Percentiles rank a stretch among this genome's conserved stretches.
Conservation (phyloP, 1,140 invertebrate species). For the Cardiocondyla obscurior region DNA sequence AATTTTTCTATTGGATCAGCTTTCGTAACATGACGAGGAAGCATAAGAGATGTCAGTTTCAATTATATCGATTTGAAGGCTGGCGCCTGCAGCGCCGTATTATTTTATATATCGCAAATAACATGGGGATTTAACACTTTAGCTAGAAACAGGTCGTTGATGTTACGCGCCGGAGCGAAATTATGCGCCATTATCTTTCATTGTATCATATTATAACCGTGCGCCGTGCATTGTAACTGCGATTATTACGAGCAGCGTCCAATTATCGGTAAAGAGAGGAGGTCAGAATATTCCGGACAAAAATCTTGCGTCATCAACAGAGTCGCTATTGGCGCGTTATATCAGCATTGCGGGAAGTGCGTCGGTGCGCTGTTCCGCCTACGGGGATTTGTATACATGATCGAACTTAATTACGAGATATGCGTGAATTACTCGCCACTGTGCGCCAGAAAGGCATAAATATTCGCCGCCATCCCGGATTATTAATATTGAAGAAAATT, state of each 20-base stretch:
- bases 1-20: neutral
- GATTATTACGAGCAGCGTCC: conserved; percentile 38
- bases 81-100: neutral
- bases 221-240: neutral
- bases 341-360: conserved; percentile 1
- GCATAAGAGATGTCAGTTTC: neutral
- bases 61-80: neutral
- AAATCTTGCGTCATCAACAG: conserved; percentile 49
- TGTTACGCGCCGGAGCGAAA: neutral
- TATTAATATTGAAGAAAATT: conserved; percentile 59
- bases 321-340: neutral
- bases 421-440: conserved; percentile 28
- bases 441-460: conserved; percentile 7
- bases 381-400: conserved; percentile 30
- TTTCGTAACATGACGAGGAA: neutral
- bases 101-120: conserved; percentile 1
- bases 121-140: neutral
- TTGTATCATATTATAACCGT: conserved; percentile 6
- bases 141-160: neutral
- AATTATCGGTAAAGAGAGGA: conserved; percentile 44
- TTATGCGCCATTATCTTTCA: conserved; percentile 19
- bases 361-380: neutral
- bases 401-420: conserved; percentile 55
- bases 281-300: neutral
- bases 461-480: conserved; percentile 5